Evolutionary conservation across 1,140 invertebrate genomes (phyloP), one percentile per base, ranked within the genome.

Genomic region (Pseudomyrmex gracilis): DNA sequence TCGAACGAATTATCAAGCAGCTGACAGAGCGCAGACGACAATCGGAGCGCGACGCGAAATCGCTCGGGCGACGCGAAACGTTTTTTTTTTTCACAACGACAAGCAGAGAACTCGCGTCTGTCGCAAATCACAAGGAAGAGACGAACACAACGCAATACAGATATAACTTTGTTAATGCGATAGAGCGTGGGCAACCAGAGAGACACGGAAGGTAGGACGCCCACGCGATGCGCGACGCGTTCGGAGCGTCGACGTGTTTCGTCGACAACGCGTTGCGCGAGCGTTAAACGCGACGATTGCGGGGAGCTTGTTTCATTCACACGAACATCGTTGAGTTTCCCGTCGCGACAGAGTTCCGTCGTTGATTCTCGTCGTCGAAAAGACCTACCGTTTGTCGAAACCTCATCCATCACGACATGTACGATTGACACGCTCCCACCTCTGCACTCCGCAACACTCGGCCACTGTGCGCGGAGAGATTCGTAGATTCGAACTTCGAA

Each of bases 331-430:
- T 53, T 71, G 51, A 34, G 3, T 34, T 15, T 15, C n/a, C 13
- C 34, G 43, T 77, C 47, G 61, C 22, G 24, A 61, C 58, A 51
- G 24, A 43, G 12, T 34, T 7, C 0, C 34, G 34, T 34, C 73
- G 22, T 57, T 10, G 20, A 7, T 2, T 15, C 43, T 53, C 24
- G 70, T 45, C 10, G 7, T 9, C 24, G 70, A 83, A 73, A 86
- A 82, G 71, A 92, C 92, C 64, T 92, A 93, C 92, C 93, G 83
- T 91, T 93, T 68, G 85, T 90, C 70, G 89, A 89, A 82, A 89
- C 87, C 90, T 92, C 90, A 84, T 94, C 92, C 92, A 93, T 94
- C 89, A 93, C 90, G 86, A 92, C 90, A 93, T 91, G 84, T 90
- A 90, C 83, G 78, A 90, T 91, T 89, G 85, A 90, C 85, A 85